phyloP scores from a whole-genome alignment of 1,140 invertebrate genomes.

The Caerostris darwini region DNA sequence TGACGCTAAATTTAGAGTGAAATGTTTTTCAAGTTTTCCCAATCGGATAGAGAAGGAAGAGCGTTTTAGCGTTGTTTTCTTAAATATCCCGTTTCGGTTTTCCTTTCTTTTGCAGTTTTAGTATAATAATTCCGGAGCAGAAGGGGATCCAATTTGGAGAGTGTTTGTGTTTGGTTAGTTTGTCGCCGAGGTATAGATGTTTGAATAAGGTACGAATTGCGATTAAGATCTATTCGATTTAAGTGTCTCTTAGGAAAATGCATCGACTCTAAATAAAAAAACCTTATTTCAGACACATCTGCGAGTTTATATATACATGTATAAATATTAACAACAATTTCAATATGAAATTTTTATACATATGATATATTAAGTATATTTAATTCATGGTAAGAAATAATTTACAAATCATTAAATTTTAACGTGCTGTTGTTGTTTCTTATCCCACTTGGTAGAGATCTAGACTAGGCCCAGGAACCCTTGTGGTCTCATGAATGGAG shows the following conservation, averaged over 20 bases:
- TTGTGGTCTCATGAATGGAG: too few relatives aligned
- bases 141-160: neutral
- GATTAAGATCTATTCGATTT: neutral
- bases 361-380: too few relatives aligned
- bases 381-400: too few relatives aligned
- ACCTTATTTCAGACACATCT: too few relatives aligned
- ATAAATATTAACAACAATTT: too few relatives aligned
- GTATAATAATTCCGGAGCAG: neutral
- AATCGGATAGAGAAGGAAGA: constrained; percentile 23
- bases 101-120: neutral
- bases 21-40: constrained; percentile 77
- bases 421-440: too few relatives aligned
- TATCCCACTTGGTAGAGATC: too few relatives aligned
- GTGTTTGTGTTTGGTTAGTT: neutral
- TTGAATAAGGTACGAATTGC: neutral
- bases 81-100: neutral
- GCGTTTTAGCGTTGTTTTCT: neutral
- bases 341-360: too few relatives aligned
- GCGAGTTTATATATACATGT: too few relatives aligned
- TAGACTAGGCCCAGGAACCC: too few relatives aligned
- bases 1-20: constrained; percentile 74
- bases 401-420: too few relatives aligned
- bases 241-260: neutral
- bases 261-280: too few relatives aligned
- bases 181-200: neutral